Base-by-base conservation (phyloP, 2,113 vertebrate genomes). In the Peromyscus polionotus region DNA sequence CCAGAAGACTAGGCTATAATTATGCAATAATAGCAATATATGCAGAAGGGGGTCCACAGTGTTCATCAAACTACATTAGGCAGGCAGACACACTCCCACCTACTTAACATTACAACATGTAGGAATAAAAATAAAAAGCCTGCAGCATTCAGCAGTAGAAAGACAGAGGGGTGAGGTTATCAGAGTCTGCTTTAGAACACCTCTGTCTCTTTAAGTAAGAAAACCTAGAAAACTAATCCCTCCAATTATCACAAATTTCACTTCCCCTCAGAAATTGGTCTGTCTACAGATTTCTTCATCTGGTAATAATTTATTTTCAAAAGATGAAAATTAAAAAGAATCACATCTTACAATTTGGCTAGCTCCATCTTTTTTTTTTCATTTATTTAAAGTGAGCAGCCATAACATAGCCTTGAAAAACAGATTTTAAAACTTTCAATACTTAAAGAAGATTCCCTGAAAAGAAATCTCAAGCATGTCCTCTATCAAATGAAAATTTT, bases 321-420 rank as follows among this genome's bases (percentile, higher is more conserved):
- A 94, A 73, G 51, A 95, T 81, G 83, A 94, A 97, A 95, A 95
- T 85, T 76, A 95, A 94, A 75, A 90, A 84, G 67, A 92, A 70
- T 95, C 75, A 93, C 80, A 96, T 80, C 76, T 94, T 73, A 10
- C 12, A 89, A 45, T 88, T 39, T 84, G 24, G 19, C 33, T 61
- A 65, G 22, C 54, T 90, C 22, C 70, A 91, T 91, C 67, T 91
- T 89, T 92, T 91, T 68, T 68, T 79, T 92, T 91, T 72, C 59
- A 93, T 94, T 96, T 63, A 90, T 90, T 70, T 87, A 79, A 94
- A 93, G 22, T 89, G 39, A 96, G 26, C 51, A 95, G 68, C 81
- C 67, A 95, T 1, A 67, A 20, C 73, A 90, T 57, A 91, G 57
- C 20, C 45, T 83, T 70, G 59, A 85, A 91, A 85, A 85, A 54